phyloP scores from a whole-genome alignment of 2,888 invertebrate genomes.

The Hedya salicella region DNA sequence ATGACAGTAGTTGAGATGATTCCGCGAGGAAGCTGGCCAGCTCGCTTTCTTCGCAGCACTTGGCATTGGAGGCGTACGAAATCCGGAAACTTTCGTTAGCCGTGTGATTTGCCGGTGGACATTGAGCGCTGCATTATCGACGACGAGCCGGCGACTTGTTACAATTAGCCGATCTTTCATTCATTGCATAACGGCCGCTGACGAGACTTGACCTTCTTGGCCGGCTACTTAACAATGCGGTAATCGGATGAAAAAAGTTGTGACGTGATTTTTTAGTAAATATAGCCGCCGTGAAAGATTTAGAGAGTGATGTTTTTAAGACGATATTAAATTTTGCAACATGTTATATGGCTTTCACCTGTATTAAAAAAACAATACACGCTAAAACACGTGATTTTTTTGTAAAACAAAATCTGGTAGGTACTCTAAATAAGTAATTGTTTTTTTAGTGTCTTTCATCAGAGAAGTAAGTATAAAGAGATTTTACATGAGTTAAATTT shows the following conservation, averaged over 20 bases:
- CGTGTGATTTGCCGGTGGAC: conserved; percentile 65
- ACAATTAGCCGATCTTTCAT: conserved; percentile 68
- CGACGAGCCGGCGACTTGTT: conserved; percentile 52
- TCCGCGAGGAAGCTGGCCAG: conserved; percentile 67
- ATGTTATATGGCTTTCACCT: neutral
- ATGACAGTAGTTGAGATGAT: conserved; percentile 67
- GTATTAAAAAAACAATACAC: neutral
- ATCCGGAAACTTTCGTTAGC: conserved; percentile 84
- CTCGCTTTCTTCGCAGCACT: conserved; percentile 84
- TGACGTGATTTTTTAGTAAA: conserved; percentile 23
- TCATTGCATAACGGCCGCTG: conserved; percentile 62
- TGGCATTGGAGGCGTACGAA: conserved; percentile 80
- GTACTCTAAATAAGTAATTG: no score
- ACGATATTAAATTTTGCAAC: neutral
- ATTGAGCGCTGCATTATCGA: conserved; percentile 36
- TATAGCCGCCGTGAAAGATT: neutral
- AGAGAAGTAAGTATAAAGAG: no score
- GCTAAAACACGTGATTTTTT: no score
- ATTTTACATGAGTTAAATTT: neutral
- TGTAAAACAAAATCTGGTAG: no score
- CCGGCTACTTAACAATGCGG: conserved; percentile 62
- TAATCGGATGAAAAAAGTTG: conserved; percentile 55
- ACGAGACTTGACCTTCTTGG: conserved; percentile 42
- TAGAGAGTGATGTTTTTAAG: neutral
- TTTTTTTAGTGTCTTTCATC: no score